Evolutionary conservation across 2,888 invertebrate species (phyloP).

Genomic region (Lasioglossum leucozonium): DNA sequence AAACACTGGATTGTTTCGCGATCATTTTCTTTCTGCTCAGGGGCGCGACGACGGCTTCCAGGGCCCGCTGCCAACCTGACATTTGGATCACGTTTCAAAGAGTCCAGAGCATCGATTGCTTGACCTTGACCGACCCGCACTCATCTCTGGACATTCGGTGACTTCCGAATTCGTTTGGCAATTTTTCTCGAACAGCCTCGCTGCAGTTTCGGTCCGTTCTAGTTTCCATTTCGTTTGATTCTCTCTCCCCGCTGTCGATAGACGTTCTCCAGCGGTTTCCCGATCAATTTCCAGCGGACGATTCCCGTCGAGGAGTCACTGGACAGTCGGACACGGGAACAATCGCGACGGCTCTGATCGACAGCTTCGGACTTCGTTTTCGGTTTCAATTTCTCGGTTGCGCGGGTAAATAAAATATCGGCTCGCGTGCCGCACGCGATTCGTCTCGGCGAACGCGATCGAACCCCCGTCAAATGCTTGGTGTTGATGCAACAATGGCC

Average conservation of each 20-base stretch:
- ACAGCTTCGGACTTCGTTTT: constrained; percentile 8
- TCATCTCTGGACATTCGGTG: constrained; percentile 22
- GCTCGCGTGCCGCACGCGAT: not conserved
- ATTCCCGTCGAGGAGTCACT: not conserved
- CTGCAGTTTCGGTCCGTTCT: not conserved
- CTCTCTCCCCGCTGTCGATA: not conserved
- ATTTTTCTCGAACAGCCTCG: not conserved
- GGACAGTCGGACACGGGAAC: not conserved
- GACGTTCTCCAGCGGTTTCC: not conserved
- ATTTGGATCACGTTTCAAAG: not conserved
- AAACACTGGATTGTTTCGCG: constrained; percentile 7
- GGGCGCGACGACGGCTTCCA: constrained; percentile 23
- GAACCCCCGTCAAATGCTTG: not conserved
- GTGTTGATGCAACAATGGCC: not conserved
- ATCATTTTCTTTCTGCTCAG: not conserved
- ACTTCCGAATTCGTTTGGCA: constrained; percentile 15
- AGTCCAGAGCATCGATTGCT: constrained; percentile 60
- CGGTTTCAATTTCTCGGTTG: constrained; percentile 42
- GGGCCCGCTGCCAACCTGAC: constrained; percentile 46
- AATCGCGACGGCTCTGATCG: constrained; percentile 17
- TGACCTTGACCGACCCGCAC: constrained; percentile 48
- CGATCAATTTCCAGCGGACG: not conserved
- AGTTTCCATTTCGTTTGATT: not conserved
- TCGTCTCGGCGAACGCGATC: not conserved
- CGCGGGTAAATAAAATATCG: constrained; percentile 17